These are phyloP conservation scores for Psettodes erumei DNA, from an alignment of 2,113 vertebrate species.

Conservation along the genomic window DNA sequence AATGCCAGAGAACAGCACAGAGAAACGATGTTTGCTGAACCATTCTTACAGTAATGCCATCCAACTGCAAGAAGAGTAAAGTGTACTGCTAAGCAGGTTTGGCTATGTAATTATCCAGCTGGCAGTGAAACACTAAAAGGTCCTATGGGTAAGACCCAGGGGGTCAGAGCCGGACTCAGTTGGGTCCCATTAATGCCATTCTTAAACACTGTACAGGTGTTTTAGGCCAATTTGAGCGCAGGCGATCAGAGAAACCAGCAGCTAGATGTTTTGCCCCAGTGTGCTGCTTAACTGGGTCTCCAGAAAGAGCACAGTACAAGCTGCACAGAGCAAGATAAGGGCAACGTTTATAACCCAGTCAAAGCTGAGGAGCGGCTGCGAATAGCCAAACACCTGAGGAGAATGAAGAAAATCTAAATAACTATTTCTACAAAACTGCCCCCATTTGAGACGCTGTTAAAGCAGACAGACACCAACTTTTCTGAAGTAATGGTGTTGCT, in stretches of 20 bases:
- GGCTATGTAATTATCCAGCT: conserved; percentile 11
- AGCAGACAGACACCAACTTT: background rate
- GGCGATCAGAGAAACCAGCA: background rate
- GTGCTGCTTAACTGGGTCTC: background rate
- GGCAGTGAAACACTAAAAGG: background rate
- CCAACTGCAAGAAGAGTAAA: background rate
- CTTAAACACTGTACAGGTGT: background rate
- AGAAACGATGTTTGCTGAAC: background rate
- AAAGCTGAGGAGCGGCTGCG: conserved; percentile 3
- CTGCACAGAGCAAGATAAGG: conserved; percentile 27
- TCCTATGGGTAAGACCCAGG: background rate
- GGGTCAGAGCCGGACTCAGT: conserved; percentile 1
- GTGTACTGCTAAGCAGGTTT: conserved; percentile 1
- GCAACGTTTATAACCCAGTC: background rate
- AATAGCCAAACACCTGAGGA: conserved; percentile 14
- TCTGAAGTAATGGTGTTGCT: background rate
- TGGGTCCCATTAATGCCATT: background rate
- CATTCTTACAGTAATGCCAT: background rate
- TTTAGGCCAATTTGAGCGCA: background rate
- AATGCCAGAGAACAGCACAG: background rate
- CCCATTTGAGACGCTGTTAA: background rate
- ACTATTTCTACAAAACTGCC: background rate
- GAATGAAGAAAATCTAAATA: background rate
- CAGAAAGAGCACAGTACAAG: conserved; percentile 10
- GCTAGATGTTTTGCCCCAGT: background rate